Conservation (phyloP, 2,797 vertebrate genomes). For the Numenius phaeopus region DNA sequence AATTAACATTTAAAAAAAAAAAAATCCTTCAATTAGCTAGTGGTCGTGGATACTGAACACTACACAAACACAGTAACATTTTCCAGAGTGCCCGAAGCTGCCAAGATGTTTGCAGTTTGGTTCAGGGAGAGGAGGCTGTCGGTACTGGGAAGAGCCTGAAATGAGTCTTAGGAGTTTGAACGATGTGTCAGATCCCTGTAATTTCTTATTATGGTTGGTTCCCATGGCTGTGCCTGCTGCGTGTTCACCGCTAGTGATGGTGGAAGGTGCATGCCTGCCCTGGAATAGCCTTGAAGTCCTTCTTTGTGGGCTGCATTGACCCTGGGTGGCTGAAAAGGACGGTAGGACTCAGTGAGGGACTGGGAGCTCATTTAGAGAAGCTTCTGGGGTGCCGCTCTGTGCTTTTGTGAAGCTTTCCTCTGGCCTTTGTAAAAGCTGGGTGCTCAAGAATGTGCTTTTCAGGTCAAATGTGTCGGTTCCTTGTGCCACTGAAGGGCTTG, state of each 20-base stretch:
- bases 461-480: neutral
- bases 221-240: neutral
- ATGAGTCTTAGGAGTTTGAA: neutral
- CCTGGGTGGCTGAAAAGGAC: neutral
- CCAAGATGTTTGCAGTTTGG: neutral
- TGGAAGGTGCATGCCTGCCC: neutral
- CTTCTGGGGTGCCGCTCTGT: neutral
- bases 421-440: neutral
- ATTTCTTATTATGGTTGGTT: neutral
- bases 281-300: neutral
- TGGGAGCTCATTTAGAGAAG: neutral
- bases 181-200: neutral
- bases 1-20: neutral
- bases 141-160: neutral
- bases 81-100: neutral
- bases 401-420: neutral
- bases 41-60: neutral
- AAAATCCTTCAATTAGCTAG: neutral
- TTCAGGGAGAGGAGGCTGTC: neutral
- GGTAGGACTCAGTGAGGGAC: rapidly evolving
- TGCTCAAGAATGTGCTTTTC: neutral
- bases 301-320: neutral
- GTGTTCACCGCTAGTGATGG: neutral
- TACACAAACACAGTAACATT: neutral
- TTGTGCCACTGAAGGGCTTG: neutral